Evolutionary conservation across 2,113 vertebrate genomes (phyloP).

Genomic region (Malurus elegans): DNA sequence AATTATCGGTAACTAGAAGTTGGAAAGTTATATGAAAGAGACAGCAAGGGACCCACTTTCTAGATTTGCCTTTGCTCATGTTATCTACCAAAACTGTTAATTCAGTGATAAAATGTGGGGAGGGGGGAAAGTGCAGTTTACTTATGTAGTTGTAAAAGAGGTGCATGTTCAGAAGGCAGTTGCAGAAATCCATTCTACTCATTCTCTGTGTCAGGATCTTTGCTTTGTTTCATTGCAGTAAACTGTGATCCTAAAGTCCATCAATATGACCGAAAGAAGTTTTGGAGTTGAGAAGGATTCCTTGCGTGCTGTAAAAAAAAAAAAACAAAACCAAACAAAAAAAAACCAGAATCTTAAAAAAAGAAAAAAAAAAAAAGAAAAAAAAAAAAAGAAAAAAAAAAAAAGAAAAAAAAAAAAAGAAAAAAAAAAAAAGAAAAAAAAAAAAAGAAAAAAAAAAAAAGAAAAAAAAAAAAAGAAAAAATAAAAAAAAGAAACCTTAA

Average conservation of each 20-base stretch:
- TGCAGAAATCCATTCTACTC: slow-evolving; percentile 85
- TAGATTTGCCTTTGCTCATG: slow-evolving; percentile 87
- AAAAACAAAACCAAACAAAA: background rate
- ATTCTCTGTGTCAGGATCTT: slow-evolving; percentile 91
- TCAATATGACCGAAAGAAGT: slow-evolving; percentile 89
- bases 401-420: background rate
- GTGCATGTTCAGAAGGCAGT: slow-evolving; percentile 84
- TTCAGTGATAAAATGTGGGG: slow-evolving; percentile 44
- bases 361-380: background rate
- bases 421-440: slow-evolving; percentile 16
- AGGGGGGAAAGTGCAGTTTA: slow-evolving; percentile 21
- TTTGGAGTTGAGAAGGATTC: slow-evolving; percentile 81
- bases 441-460: background rate
- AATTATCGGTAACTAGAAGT: background rate
- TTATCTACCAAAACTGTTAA: slow-evolving; percentile 60
- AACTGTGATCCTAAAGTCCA: slow-evolving; percentile 93
- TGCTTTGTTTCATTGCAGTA: slow-evolving; percentile 96
- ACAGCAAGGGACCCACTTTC: slow-evolving; percentile 76
- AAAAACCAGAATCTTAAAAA: background rate
- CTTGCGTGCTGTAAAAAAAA: slow-evolving; percentile 79
- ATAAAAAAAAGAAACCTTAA: background rate
- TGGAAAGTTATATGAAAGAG: slow-evolving; percentile 46
- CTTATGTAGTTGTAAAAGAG: slow-evolving; percentile 50
- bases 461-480: background rate
- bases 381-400: background rate